Evolutionary conservation across 2,113 vertebrate species (phyloP).

Genomic region (Lontra canadensis): DNA sequence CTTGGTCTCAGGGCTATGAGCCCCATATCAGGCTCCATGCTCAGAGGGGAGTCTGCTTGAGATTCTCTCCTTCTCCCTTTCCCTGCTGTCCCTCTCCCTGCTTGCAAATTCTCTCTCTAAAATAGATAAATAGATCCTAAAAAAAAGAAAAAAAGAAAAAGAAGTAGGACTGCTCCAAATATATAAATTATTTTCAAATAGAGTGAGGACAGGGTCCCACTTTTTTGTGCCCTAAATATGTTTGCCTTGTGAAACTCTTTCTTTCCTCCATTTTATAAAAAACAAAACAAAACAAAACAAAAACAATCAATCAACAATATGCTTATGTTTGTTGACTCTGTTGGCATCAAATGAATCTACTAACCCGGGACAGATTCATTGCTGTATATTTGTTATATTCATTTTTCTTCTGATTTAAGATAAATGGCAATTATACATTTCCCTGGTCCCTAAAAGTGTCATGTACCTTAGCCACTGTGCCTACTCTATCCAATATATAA

Average conservation of each 20-base stretch:
- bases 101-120: not conserved
- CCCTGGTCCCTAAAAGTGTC: not conserved
- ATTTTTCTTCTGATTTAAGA: not conserved
- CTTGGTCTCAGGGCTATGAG: not conserved
- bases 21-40: not conserved
- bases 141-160: not conserved
- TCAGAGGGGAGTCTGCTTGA: not conserved
- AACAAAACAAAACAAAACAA: not conserved
- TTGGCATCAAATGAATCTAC: not conserved
- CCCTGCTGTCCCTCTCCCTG: not conserved
- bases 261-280: not conserved
- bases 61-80: not conserved
- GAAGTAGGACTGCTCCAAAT: not conserved
- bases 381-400: not conserved
- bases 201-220: accelerated
- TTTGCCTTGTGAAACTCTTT: not conserved
- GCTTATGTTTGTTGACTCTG: not conserved
- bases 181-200: not conserved
- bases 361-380: not conserved
- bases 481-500: not conserved
- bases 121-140: not conserved
- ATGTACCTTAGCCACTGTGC: not conserved
- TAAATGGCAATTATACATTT: not conserved
- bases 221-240: not conserved
- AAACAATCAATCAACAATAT: not conserved